Conservation (phyloP, 2,888 invertebrate genomes). For the Eledone cirrhosa region DNA sequence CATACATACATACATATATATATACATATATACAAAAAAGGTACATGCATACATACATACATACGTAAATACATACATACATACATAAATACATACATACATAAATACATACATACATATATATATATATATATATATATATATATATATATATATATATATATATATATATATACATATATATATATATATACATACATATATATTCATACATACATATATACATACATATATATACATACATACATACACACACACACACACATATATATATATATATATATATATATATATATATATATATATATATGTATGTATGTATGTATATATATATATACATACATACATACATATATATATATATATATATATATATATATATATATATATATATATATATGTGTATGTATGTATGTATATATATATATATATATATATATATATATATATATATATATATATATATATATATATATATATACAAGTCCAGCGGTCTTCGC, state of each 20-base stretch:
- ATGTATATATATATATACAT: slow-evolving; percentile 1
- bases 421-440: not conserved
- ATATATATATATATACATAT: not conserved
- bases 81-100: not conserved
- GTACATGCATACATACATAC: not conserved
- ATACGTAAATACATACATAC: not conserved
- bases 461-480: not conserved
- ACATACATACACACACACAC: not conserved
- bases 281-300: not conserved
- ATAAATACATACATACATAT: not conserved
- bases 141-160: not conserved
- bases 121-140: not conserved
- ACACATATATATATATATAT: not conserved
- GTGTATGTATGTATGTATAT: no score
- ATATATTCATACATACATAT: no score
- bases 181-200: not conserved
- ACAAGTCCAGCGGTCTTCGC: no score
- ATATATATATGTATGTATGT: not conserved
- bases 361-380: slow-evolving; percentile 7
- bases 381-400: not conserved
- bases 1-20: not conserved
- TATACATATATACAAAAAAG: no score
- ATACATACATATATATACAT: not conserved
- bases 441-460: no score
- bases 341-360: not conserved